Conservation (phyloP, 2,888 invertebrate species). For the Drosophila kuntzei region DNA sequence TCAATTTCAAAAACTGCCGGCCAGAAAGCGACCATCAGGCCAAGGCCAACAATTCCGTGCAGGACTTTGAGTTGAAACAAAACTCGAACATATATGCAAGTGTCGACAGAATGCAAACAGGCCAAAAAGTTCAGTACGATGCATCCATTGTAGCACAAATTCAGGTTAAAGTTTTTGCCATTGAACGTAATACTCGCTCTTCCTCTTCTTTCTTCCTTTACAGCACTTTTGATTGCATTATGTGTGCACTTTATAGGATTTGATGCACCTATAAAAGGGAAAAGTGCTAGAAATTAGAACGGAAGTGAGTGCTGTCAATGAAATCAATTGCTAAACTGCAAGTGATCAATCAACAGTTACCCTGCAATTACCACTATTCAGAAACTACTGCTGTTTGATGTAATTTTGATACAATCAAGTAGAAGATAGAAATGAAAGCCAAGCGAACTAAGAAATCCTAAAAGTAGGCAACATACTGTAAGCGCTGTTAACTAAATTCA, state of each 20-base stretch:
- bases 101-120: slow-evolving; percentile 16
- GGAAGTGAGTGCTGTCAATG: not conserved
- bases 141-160: slow-evolving; percentile 18
- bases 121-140: slow-evolving; percentile 20
- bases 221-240: slow-evolving; percentile 20
- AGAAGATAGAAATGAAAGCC: not conserved
- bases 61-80: slow-evolving; percentile 7
- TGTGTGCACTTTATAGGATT: slow-evolving; percentile 20
- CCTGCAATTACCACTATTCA: not conserved
- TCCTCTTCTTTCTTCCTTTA: not conserved
- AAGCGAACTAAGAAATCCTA: not conserved
- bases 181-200: not conserved
- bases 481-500: not conserved
- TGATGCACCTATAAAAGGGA: not conserved
- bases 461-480: slow-evolving; percentile 1
- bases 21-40: slow-evolving; percentile 34
- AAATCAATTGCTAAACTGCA: not conserved
- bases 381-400: not conserved
- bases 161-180: slow-evolving; percentile 11
- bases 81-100: slow-evolving; percentile 41
- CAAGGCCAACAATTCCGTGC: slow-evolving; percentile 45
- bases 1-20: slow-evolving; percentile 40
- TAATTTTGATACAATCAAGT: not conserved
- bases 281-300: slow-evolving; percentile 2
- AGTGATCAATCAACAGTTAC: not conserved